phyloP scores from a whole-genome alignment of 1,140 invertebrate genomes.

The Spodoptera frugiperda region DNA sequence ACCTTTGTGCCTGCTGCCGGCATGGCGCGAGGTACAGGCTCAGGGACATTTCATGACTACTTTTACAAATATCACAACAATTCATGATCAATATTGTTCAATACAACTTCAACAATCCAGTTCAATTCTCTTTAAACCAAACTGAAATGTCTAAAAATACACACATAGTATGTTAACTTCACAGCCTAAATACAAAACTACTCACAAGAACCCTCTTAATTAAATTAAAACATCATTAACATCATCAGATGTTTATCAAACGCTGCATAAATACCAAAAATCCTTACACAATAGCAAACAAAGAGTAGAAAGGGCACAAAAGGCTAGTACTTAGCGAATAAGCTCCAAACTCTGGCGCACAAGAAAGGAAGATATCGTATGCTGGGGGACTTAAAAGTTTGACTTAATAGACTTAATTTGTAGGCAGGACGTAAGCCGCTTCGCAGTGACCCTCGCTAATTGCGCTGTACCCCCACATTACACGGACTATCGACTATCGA shows the following conservation, averaged over 20 bases:
- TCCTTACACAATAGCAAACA: conserved; percentile 74
- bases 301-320: conserved; percentile 73
- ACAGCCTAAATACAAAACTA: background rate
- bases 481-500: conserved; percentile 62
- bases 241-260: conserved; percentile 43
- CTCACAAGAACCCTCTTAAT: background rate
- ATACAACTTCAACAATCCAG: background rate
- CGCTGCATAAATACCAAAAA: conserved; percentile 56
- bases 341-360: conserved; percentile 77
- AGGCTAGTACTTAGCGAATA: conserved; percentile 78
- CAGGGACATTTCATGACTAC: conserved; percentile 26
- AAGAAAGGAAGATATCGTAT: conserved; percentile 82
- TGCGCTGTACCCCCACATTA: conserved; percentile 56
- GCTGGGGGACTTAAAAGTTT: conserved; percentile 84
- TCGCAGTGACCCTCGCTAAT: conserved; percentile 71
- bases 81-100: background rate
- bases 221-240: conserved; percentile 18
- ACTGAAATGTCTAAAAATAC: background rate
- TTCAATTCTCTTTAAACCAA: background rate
- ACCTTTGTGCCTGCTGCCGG: conserved; percentile 61
- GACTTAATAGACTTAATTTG: conserved; percentile 84
- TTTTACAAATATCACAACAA: background rate
- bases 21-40: conserved; percentile 39
- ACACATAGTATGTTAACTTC: background rate
- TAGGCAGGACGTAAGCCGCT: conserved; percentile 79